Percentiles rank a stretch among this genome's conserved stretches.
Evolutionary conservation across 2,797 vertebrate genomes (phyloP).

Genomic region (Spheniscus humboldti): DNA sequence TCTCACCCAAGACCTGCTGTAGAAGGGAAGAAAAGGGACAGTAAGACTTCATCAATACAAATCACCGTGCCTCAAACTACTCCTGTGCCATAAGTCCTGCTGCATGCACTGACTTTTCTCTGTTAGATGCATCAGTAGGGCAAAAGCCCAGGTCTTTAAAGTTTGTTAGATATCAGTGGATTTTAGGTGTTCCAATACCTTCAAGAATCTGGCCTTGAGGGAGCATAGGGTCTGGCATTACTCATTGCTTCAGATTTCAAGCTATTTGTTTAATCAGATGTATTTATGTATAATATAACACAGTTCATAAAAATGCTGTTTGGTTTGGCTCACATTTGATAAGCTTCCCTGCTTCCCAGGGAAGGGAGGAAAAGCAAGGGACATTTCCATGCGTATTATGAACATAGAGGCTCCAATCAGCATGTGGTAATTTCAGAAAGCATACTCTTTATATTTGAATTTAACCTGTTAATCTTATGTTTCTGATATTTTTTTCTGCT

Average conservation of each 20-base stretch:
- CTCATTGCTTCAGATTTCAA: not conserved
- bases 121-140: not conserved
- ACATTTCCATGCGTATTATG: not conserved
- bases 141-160: not conserved
- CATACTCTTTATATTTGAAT: not conserved
- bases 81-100: not conserved
- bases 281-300: not conserved
- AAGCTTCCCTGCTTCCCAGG: not conserved
- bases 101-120: not conserved
- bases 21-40: not conserved
- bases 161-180: not conserved
- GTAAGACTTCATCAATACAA: not conserved
- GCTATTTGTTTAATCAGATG: not conserved
- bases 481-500: not conserved
- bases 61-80: not conserved
- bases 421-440: not conserved
- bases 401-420: not conserved
- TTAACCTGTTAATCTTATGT: not conserved
- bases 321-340: not conserved
- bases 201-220: not conserved
- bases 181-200: not conserved
- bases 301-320: not conserved
- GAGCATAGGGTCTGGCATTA: not conserved
- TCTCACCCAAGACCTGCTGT: not conserved
- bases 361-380: not conserved